phyloP scores from a whole-genome alignment of 2,888 invertebrate genomes.

The Caenorhabditis wallacei region DNA sequence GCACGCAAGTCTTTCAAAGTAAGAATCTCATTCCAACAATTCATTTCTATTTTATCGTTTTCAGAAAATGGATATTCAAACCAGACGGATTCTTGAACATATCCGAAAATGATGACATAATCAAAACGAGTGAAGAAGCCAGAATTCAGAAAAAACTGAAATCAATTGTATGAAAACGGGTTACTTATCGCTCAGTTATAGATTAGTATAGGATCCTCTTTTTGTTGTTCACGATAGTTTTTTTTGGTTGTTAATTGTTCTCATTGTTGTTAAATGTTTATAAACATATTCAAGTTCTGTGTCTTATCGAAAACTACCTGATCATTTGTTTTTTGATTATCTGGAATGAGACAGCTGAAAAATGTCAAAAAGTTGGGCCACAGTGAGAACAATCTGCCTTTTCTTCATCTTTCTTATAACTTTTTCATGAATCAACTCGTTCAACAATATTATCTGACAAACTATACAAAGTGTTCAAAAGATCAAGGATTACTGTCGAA shows the following conservation, averaged over 20 bases:
- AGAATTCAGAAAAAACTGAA: conserved; percentile 55
- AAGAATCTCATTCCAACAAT: not conserved
- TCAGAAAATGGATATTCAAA: conserved; percentile 69
- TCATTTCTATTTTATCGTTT: not conserved
- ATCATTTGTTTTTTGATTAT: no score
- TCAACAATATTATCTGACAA: not conserved
- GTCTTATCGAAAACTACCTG: no score
- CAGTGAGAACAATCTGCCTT: no score
- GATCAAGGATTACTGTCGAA: not conserved
- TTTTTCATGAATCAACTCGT: no score
- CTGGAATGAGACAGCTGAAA: no score
- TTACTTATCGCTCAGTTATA: not conserved
- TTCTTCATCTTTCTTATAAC: no score
- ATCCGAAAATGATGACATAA: conserved; percentile 53
- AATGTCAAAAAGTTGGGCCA: no score
- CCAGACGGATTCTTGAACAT: conserved; percentile 66
- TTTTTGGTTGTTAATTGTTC: conserved; percentile 34
- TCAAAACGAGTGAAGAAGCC: conserved; percentile 60
- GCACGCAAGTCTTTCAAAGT: conserved; percentile 66
- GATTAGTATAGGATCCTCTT: conserved; percentile 5
- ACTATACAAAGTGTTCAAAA: not conserved
- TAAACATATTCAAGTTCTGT: not conserved
- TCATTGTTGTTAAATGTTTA: conserved; percentile 10
- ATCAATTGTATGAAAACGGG: conserved; percentile 1
- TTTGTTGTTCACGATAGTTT: no score